Evolutionary conservation across 2,113 vertebrate species (phyloP).

Genomic region (Chionodraco myersi): DNA sequence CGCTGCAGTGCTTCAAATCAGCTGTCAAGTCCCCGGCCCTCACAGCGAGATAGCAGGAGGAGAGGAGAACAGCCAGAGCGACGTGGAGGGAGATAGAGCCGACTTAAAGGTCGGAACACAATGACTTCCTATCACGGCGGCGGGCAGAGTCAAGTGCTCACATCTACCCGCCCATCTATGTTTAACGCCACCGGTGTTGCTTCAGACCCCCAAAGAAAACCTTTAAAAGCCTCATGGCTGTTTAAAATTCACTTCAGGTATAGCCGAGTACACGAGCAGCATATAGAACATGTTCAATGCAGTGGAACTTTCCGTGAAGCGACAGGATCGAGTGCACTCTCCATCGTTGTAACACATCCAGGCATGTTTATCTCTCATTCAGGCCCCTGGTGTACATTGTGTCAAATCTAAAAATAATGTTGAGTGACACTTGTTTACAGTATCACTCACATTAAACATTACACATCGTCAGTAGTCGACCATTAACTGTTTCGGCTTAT

Average conservation of each 20-base stretch:
- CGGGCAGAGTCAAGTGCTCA: constrained; percentile 68
- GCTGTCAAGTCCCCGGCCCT: constrained; percentile 55
- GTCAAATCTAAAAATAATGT: too few species aligned
- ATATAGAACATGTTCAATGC: not conserved
- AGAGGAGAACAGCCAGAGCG: constrained; percentile 36
- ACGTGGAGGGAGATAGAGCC: constrained; percentile 50
- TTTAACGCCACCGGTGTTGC: constrained; percentile 28
- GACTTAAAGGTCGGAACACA: constrained; percentile 76
- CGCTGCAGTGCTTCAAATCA: constrained; percentile 45
- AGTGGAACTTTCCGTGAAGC: not conserved
- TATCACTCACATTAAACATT: too few species aligned
- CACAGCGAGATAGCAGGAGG: constrained; percentile 40
- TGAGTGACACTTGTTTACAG: too few species aligned
- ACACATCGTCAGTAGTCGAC: too few species aligned
- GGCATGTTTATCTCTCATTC: too few species aligned
- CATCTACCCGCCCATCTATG: constrained; percentile 46
- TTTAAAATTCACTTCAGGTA: constrained; percentile 7
- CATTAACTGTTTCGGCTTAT: too few species aligned
- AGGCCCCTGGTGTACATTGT: too few species aligned
- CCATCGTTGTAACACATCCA: too few species aligned
- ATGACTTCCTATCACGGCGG: constrained; percentile 67
- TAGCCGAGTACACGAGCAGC: not conserved
- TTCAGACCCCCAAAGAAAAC: constrained; percentile 35
- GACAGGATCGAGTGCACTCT: too few species aligned
- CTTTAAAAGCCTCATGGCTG: not conserved